Base-by-base conservation (phyloP, 2,113 vertebrate species). In the Haliaeetus leucogaster region DNA sequence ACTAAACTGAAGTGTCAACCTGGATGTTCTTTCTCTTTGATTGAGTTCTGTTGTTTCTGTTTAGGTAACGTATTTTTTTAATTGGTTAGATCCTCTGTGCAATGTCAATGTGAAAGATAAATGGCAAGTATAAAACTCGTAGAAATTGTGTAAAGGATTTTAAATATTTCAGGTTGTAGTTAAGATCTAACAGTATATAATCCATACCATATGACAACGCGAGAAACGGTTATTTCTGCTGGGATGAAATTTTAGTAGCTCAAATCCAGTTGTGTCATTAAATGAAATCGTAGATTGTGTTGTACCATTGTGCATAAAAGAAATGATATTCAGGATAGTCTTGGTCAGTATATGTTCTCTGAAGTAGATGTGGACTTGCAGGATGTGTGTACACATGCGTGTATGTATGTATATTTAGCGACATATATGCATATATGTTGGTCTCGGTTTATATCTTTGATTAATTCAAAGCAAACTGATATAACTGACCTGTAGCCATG, bases 111-210 rank as follows among this genome's bases (percentile, higher is more conserved):
- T 26, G 79, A 70, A 73, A 68, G 68, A 90, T 36, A 86, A 93
- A 76, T 79, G 77, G 34, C 48, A 84, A 74, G 95, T 89, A 66
- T 10, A 56, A 87, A 94, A 94, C 78, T 83, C 22, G 79, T 87
- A 89, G 70, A 30, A 59, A 56, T 20, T 80, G 30, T 67, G 56
- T 71, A 93, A 95, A 90, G 52, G 59, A 78, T 65, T 96, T 91
- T 53, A 88, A 95, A 95, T 91, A 89, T 92, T 95, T 94, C 40
- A 93, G 77, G 47, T n/a, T 62, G 36, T 48, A 84, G 23, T 82
- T 76, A 92, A 96, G 40, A 59, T 62, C 43, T 87, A 84, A 67
- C 29, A 30, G 66, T 89, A 82, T 91, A 74, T 73, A 90, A 94
- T 89, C 86, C 21, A 87, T 89, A 93, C 48, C 67, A 10, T 77